Percentiles rank a stretch among this genome's conserved stretches.
phyloP scores from a whole-genome alignment of 1,140 invertebrate species.

The Lycorma delicatula region DNA sequence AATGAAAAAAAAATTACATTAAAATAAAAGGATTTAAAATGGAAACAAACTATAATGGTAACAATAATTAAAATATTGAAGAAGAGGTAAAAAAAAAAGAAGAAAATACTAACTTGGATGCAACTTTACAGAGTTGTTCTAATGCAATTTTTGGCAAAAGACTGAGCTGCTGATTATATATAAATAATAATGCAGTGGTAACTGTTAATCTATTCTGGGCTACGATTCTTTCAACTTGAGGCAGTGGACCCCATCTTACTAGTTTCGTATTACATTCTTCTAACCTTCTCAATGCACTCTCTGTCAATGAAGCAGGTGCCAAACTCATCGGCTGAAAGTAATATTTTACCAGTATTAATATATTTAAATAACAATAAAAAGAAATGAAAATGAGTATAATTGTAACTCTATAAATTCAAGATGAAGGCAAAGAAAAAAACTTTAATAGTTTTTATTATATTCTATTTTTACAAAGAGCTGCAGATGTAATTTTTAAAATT shows the following conservation, averaged over 20 bases:
- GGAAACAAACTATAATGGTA: too few relatives aligned
- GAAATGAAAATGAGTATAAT: too few relatives aligned
- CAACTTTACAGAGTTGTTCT: constrained; percentile 72
- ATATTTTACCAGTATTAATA: constrained; percentile 15
- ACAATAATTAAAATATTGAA: too few relatives aligned
- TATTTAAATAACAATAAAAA: not conserved
- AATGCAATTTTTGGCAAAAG: constrained; percentile 66
- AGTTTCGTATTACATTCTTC: constrained; percentile 79
- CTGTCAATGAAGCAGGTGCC: constrained; percentile 64
- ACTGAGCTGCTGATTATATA: constrained; percentile 77
- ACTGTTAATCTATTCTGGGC: constrained; percentile 77
- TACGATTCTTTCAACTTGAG: constrained; percentile 76
- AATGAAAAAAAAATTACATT: too few relatives aligned
- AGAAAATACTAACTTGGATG: constrained; percentile 63
- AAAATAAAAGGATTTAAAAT: too few relatives aligned
- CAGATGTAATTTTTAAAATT: too few relatives aligned
- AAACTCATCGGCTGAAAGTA: constrained; percentile 54
- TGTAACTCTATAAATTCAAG: not conserved
- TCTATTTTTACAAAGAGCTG: not conserved
- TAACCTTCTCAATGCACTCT: constrained; percentile 66
- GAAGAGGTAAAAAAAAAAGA: too few relatives aligned
- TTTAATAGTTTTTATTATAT: not conserved
- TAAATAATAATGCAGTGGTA: constrained; percentile 74
- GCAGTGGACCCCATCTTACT: constrained; percentile 76
- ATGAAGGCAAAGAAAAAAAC: not conserved